phyloP scores from a whole-genome alignment of 2,797 vertebrate species.

The Sarcophilus harrisii region DNA sequence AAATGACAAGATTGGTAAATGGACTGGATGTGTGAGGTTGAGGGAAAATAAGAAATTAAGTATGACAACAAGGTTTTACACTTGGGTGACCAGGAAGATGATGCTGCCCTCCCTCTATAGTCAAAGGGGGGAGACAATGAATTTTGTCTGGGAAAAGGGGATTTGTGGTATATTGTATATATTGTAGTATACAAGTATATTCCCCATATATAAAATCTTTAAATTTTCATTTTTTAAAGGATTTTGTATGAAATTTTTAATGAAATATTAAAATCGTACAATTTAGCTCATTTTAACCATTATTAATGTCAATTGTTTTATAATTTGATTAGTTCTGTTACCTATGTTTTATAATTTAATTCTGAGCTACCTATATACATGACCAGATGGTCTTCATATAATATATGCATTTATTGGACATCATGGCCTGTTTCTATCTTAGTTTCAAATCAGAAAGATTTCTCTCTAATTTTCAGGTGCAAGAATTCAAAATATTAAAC shows the following conservation, averaged over 20 bases:
- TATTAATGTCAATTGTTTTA: background rate
- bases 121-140: background rate
- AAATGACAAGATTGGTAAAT: background rate
- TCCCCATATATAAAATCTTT: background rate
- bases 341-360: background rate
- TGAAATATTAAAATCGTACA: background rate
- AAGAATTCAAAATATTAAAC: slow-evolving; percentile 51
- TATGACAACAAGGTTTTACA: background rate
- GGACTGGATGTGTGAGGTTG: background rate
- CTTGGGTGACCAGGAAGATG: background rate
- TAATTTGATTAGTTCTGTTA: background rate
- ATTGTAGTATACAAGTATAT: background rate
- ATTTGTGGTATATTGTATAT: background rate
- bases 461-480: background rate
- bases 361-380: background rate
- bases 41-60: background rate
- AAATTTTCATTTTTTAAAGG: background rate
- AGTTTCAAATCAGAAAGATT: slow-evolving; percentile 10
- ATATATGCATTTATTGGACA: background rate
- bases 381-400: background rate
- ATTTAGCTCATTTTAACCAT: background rate
- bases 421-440: background rate
- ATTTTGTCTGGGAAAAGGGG: background rate
- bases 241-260: background rate
- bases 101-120: background rate